Evolutionary conservation across 2,797 vertebrate species (phyloP).

Genomic region (Hephaestus fuliginosus): DNA sequence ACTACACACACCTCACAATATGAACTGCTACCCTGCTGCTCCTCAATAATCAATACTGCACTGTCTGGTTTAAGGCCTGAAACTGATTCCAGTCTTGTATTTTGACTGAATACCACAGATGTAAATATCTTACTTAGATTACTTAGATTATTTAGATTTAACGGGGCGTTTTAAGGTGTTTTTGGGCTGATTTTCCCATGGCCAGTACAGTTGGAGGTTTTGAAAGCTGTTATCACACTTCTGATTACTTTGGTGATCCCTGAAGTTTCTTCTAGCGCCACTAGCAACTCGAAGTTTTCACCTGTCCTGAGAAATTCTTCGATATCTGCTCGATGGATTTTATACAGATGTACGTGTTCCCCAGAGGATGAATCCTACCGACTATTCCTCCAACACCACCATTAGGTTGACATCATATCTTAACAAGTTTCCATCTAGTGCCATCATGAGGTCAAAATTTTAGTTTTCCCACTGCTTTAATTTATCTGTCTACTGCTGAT

Average conservation of each 20-base stretch:
- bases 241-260: not conserved
- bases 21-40: constrained; percentile 6
- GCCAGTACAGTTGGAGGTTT: not conserved
- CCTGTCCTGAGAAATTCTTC: not conserved
- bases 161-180: not conserved
- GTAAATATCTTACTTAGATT: not conserved
- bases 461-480: not conserved
- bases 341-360: not conserved
- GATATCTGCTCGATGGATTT: not conserved
- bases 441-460: not conserved
- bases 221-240: not conserved
- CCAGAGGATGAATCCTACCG: not conserved
- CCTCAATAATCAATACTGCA: not conserved
- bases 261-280: not conserved
- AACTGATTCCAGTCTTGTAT: not conserved
- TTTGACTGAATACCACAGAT: constrained; percentile 10
- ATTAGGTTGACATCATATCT: not conserved
- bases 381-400: not conserved
- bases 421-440: not conserved
- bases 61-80: not conserved
- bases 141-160: not conserved
- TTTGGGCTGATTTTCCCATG: not conserved
- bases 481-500: not conserved
- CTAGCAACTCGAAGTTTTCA: not conserved
- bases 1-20: not conserved